A percentile compares a stretch with the other conserved stretches of the same genome.
Conservation (phyloP, 2,113 vertebrate genomes). For the Ifrita kowaldi region DNA sequence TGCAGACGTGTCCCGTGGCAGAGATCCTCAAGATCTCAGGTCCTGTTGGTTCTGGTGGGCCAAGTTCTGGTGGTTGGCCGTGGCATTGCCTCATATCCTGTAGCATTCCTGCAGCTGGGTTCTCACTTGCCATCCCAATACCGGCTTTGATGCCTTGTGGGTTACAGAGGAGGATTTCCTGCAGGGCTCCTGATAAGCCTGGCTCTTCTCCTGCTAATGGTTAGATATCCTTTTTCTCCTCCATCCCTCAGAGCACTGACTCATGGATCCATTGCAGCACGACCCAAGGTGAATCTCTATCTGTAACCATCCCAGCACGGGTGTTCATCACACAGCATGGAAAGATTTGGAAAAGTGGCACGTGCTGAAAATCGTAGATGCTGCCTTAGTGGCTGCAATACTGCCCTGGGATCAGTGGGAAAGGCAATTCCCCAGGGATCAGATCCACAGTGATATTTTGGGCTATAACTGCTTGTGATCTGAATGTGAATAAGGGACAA, state of each 20-base stretch:
- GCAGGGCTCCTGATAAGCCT: background rate
- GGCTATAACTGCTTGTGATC: too few species aligned
- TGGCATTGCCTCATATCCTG: background rate
- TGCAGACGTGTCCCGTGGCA: background rate
- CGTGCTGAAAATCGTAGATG: accelerated
- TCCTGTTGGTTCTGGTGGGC: background rate
- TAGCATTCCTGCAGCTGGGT: background rate
- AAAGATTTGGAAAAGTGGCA: background rate
- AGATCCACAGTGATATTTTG: background rate
- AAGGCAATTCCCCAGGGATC: background rate
- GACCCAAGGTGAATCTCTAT: background rate
- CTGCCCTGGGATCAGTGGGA: background rate
- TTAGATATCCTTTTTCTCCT: background rate
- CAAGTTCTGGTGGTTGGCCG: background rate
- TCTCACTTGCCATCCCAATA: background rate
- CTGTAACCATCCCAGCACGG: background rate
- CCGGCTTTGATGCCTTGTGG: background rate
- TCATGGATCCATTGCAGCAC: accelerated
- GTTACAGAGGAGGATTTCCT: background rate
- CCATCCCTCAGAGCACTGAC: background rate
- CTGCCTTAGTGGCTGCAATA: background rate
- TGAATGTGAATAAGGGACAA: background rate
- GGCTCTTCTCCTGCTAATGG: background rate
- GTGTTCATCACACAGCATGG: background rate
- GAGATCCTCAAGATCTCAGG: background rate